Evolutionary conservation across 2,888 invertebrate genomes (phyloP), one percentile per base, ranked within the genome.

Genomic region (Dione vanillae): DNA sequence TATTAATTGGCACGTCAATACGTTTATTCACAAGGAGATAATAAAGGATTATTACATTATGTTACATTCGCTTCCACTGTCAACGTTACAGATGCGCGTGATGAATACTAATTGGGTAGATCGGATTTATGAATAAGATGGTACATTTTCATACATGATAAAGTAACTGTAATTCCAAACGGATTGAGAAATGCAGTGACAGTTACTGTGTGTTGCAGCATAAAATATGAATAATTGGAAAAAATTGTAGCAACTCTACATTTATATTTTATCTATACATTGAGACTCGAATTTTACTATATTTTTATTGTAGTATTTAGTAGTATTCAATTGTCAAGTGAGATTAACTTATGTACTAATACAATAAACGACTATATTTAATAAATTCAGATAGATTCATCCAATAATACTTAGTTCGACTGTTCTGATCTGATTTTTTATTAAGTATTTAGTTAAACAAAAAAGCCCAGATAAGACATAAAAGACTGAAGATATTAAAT

Each of bases 21-120:
- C 51, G 59, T 51, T 67, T 54, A 62, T 69, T 47, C 54, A n/a
- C 68, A 62, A 37, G 37, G 45, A 61, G 61, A 47, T 68, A 62
- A 43, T 68, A 47, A 64, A 62, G 62, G 68, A 62, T 69, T 69
- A 68, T 37, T 47, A 64, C 54, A 68, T 68, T 54, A 49, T 49
- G 40, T 67, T 58, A 67, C 37, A 69, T 43, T 45, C 62, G 45
- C 54, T 64, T 52, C 20, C 37, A 69, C 20, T 37, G 45, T 54
- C 49, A 52, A 45, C 59, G 35, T 51, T 16, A 59, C 41, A 54
- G 43, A 51, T 40, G 37, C 51, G 10, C 14, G 20, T 62, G 62
- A 68, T 68, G 61, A 45, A 54, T 62, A 68, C 68, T 62, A 68
- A 68, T 68, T 61, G 45, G 54, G 14, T 16, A 19, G 37, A 37